Conservation (phyloP, 2,113 vertebrate species). For the Platichthys stellatus region DNA sequence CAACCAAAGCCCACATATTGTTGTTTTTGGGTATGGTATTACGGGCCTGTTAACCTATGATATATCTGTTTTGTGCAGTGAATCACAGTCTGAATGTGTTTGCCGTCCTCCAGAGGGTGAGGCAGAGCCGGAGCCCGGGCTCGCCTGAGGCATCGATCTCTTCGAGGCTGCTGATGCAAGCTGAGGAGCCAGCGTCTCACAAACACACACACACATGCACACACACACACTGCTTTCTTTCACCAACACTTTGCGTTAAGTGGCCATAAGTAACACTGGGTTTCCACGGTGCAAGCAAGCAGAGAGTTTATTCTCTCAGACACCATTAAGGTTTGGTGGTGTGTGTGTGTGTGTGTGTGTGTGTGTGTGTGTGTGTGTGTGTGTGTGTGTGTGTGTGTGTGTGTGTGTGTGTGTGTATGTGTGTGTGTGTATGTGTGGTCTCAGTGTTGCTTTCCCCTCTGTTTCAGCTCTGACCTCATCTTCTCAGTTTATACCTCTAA, state of each 20-base stretch:
- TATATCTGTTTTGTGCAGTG: slow-evolving; percentile 46
- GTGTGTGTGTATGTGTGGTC: slow-evolving; percentile 6
- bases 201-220: slow-evolving; percentile 11
- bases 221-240: slow-evolving; percentile 39
- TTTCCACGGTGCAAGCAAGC: slow-evolving; percentile 45
- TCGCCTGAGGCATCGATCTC: slow-evolving; percentile 45
- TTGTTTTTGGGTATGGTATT: not conserved
- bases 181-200: slow-evolving; percentile 27
- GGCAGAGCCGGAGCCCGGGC: slow-evolving; percentile 14
- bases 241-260: slow-evolving; percentile 60
- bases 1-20: not conserved
- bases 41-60: slow-evolving; percentile 40
- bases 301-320: slow-evolving; percentile 39
- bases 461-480: slow-evolving; percentile 57
- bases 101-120: slow-evolving; percentile 51
- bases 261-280: slow-evolving; percentile 61
- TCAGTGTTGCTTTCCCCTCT: slow-evolving; percentile 36
- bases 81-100: slow-evolving; percentile 51
- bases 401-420: too few relatives aligned
- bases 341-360: too few relatives aligned
- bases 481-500: slow-evolving; percentile 34
- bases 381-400: not conserved
- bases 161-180: slow-evolving; percentile 41
- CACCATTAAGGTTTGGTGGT: slow-evolving; percentile 36
- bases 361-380: too few relatives aligned